phyloP scores from a whole-genome alignment of 37 sponge, comb jelly and placozoan genomes.

The Agelas oroides region DNA sequence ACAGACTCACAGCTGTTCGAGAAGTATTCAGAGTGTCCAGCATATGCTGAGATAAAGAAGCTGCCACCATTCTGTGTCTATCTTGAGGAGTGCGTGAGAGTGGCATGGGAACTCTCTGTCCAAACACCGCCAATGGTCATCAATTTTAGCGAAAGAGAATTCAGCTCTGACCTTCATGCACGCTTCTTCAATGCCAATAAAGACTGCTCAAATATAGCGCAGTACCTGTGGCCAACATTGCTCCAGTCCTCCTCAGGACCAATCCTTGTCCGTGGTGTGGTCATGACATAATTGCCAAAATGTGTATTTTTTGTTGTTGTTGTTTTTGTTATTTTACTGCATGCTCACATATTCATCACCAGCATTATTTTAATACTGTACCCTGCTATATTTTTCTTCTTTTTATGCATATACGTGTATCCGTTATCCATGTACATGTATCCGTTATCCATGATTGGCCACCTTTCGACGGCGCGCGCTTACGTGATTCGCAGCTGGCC shows the following conservation, averaged over 20 bases:
- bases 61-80: conserved; percentile 10
- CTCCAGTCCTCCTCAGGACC: conserved; percentile 41
- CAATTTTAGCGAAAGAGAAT: conserved; percentile 45
- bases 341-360: too few relatives aligned
- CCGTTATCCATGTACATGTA: too few relatives aligned
- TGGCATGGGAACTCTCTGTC: conserved; percentile 72
- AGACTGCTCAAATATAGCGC: conserved; percentile 2
- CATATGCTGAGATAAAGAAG: neutral
- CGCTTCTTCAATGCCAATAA: conserved; percentile 47
- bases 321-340: neutral
- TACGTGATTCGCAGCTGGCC: too few relatives aligned
- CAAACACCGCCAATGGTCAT: conserved; percentile 68
- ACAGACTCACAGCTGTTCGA: conserved; percentile 14
- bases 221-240: conserved; percentile 73
- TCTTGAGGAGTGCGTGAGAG: conserved; percentile 54
- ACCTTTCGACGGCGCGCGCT: too few relatives aligned
- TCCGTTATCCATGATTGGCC: too few relatives aligned
- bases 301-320: neutral
- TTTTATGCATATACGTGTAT: too few relatives aligned
- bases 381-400: too few relatives aligned
- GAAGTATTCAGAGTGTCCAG: conserved; percentile 18
- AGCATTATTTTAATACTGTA: too few relatives aligned
- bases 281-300: conserved; percentile 10
- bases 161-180: conserved; percentile 46
- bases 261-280: conserved; percentile 4